Base-by-base conservation (phyloP, 2,797 vertebrate genomes). In the Artibeus jamaicensis region DNA sequence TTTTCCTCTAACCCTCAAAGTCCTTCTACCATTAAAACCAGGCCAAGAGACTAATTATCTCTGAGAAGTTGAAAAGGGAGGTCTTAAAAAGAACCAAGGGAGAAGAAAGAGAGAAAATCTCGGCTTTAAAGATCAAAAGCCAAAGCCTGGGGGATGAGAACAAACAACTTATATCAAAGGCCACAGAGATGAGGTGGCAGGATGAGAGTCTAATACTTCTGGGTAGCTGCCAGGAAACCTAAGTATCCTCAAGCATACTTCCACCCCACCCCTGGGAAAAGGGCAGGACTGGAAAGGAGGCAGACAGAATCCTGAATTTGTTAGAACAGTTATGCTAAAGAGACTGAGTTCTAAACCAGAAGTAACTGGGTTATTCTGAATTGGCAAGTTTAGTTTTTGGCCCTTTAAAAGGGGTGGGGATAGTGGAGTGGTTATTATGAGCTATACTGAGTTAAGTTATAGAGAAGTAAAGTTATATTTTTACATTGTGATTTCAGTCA, bases 71-170 rank as follows among this genome's bases (percentile, higher is more conserved):
- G 59, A 53, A 65, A 70, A 95, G n/a, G 32, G 53, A 91, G 9
- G 32, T 57, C 26, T 86, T 46, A 59, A 89, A 94, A 89, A 91
- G 24, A 81, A 90, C 24, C 34, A 67, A 84, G 10, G 1, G 24
- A 85, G 74, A 59, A 89, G 50, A 86, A 84, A 91, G 37, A 95
- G 53, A 92, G 6, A 92, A 85, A 97, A 65, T 74, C 4, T 93
- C 83, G 14, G 57, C 62, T 77, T 67, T 89, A 62, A 39, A 57
- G 48, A 71, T 68, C n/a, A 91, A 95, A 85, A 85, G 55, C 37
- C 53, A 86, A 94, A 83, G 32, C 19, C 39, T 32, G 12, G 42
- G 39, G 37, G 19, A 70, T 78, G 44, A 90, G 53, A 93, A 87
- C 18, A 86, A 91, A 73, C 8, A 85, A 50, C 3, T 92, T 81